Conservation (phyloP, 2,113 vertebrate species). For the Hemibagrus wyckioides region DNA sequence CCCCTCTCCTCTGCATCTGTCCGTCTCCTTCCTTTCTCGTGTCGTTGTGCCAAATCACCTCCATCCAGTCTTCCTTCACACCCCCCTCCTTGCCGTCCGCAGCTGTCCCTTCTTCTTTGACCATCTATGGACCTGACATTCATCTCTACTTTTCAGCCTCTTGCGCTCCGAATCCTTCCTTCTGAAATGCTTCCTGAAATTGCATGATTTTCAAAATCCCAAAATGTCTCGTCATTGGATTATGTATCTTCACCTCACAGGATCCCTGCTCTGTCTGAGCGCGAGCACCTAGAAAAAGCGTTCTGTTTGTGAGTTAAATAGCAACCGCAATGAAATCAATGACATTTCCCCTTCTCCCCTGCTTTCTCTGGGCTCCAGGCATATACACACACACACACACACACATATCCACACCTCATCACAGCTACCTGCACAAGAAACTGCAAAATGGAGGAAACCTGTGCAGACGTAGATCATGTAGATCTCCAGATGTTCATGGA, state of each 20-base stretch:
- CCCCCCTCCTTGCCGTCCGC: not conserved
- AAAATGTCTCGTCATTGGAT: not conserved
- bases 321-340: not conserved
- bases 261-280: not conserved
- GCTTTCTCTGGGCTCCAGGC: not conserved
- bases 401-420: not conserved
- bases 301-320: not conserved
- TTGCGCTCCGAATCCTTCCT: not conserved
- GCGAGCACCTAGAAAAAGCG: not conserved
- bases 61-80: conserved; percentile 5
- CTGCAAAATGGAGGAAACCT: not conserved
- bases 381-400: no score
- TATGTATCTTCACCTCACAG: not conserved
- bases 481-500: no score
- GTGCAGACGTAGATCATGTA: not conserved
- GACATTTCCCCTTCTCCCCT: not conserved
- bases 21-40: conserved; percentile 29
- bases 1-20: conserved; percentile 33
- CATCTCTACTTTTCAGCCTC: conserved; percentile 8
- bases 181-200: not conserved
- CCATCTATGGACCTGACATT: conserved; percentile 11
- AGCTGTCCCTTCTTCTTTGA: conserved; percentile 29
- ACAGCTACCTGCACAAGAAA: not conserved
- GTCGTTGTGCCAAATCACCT: conserved; percentile 37
- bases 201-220: not conserved